Conservation (phyloP, 2,113 vertebrate species). For the Microcebus ravelobensis region DNA sequence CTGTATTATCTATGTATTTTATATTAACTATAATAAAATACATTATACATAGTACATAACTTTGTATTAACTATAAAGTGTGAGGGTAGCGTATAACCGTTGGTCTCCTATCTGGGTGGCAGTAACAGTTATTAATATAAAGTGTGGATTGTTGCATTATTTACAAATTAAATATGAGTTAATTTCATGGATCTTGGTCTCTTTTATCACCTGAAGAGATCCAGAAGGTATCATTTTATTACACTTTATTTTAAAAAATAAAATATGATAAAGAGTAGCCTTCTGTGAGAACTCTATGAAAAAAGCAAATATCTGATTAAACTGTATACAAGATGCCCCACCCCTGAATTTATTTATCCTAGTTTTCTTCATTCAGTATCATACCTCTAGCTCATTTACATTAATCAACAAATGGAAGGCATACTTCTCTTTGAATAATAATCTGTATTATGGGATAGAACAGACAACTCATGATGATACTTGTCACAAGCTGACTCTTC, state of each 20-base stretch:
- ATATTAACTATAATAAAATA: background rate
- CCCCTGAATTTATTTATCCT: background rate
- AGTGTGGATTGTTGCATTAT: background rate
- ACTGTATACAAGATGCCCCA: background rate
- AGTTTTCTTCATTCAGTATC: background rate
- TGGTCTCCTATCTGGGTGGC: background rate
- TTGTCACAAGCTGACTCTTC: background rate
- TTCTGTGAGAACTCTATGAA: background rate
- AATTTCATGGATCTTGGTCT: background rate
- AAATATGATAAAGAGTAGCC: background rate
- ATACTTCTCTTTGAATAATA: background rate
- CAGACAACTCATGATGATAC: background rate
- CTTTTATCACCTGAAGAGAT: background rate
- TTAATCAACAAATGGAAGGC: background rate
- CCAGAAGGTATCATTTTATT: background rate
- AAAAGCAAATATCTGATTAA: background rate
- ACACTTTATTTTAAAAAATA: background rate
- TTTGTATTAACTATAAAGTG: background rate
- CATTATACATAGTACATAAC: background rate
- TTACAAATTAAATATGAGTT: conserved; percentile 16
- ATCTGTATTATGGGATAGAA: background rate
- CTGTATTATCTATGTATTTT: background rate
- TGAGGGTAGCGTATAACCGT: background rate
- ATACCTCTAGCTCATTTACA: background rate
- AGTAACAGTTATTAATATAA: conserved; percentile 21